Evolutionary conservation across 1,140 invertebrate genomes (phyloP), one percentile per base, ranked within the genome.

Genomic region (Drosophila sp.): DNA sequence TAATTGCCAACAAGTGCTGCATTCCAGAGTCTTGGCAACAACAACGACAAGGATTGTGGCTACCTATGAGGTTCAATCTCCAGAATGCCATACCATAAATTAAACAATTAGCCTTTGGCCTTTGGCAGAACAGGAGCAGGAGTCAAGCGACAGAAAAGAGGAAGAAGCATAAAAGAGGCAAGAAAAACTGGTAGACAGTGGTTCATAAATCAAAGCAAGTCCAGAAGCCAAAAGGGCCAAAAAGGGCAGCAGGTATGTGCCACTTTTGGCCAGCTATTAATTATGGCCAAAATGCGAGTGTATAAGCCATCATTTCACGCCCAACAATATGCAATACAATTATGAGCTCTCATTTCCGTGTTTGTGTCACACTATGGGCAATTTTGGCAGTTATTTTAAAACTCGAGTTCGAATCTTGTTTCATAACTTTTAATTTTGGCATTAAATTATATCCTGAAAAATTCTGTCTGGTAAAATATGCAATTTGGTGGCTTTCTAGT

Each of bases 321-420:
- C 78, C 73, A 76, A 76, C 62, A 76, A 72, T 71, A 77, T 76
- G 76, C 83, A 89, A 79, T 82, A 79, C n/a, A 76, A 89, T 79
- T 75, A 75, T 81, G 66, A 77, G 74, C 38, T 38, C 13, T 27
- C 29, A 32, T 43, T 2, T 16, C 29, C 34, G 5, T 53, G 13
- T 51, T 4, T 53, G 6, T 36, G 7, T 48, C 41, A n/a, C n/a
- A n/a, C n/a, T n/a, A n/a, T n/a, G n/a, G n/a, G n/a, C n/a, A n/a
- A n/a, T n/a, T n/a, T n/a, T n/a, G n/a, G n/a, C n/a, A n/a, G n/a
- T n/a, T n/a, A n/a, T n/a, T n/a, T n/a, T n/a, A n/a, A n/a, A n/a
- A n/a, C n/a, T n/a, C n/a, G n/a, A n/a, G n/a, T n/a, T n/a, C n/a
- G n/a, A n/a, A n/a, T n/a, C n/a, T n/a, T n/a, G n/a, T n/a, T n/a